A percentile compares a stretch with the other conserved stretches of the same genome.
Conservation (phyloP, 2,113 vertebrate species). For the Leucoraja erinaceus region DNA sequence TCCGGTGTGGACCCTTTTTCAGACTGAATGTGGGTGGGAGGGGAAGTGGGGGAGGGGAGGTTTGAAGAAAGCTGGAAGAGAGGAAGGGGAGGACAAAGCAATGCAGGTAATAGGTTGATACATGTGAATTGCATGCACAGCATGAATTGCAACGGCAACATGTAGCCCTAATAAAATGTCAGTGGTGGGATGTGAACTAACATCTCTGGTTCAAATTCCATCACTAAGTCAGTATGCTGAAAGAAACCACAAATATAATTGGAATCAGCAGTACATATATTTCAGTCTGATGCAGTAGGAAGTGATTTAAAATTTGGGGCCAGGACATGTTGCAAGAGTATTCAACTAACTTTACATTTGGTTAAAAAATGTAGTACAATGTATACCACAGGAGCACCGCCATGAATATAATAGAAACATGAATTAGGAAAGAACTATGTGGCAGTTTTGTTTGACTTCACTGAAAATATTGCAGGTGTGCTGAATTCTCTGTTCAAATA, state of each 20-base stretch:
- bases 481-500: neutral
- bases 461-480: neutral
- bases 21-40: too few species aligned
- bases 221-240: neutral
- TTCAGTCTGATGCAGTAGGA: too few species aligned
- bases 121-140: too few species aligned
- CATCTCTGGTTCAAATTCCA: too few species aligned
- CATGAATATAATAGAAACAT: neutral
- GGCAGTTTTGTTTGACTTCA: neutral
- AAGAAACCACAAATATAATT: neutral
- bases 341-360: neutral
- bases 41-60: too few species aligned
- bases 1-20: too few species aligned
- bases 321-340: neutral
- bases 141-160: too few species aligned
- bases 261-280: neutral
- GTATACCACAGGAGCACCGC: neutral
- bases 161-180: too few species aligned
- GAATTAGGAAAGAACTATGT: neutral
- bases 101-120: too few species aligned
- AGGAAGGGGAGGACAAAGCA: too few species aligned
- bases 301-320: neutral
- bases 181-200: too few species aligned
- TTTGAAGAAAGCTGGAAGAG: too few species aligned
- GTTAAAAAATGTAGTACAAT: neutral